These are phyloP conservation scores for Andrena fulva DNA, from an alignment of 2,888 invertebrate species.

Conservation along the genomic window DNA sequence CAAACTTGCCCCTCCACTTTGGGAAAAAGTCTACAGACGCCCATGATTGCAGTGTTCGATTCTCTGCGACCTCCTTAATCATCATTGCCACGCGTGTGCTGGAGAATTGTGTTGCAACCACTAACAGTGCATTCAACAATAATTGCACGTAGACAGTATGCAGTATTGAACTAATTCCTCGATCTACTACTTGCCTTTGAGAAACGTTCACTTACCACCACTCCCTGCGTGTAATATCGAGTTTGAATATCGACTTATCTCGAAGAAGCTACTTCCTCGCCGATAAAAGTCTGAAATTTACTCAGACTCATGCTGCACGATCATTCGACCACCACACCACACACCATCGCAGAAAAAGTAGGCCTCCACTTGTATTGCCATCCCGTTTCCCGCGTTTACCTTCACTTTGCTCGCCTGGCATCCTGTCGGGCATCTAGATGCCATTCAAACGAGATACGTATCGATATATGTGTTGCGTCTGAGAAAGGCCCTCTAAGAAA, in stretches of 20 bases:
- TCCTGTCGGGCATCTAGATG: slow-evolving; percentile 16
- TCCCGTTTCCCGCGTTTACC: slow-evolving; percentile 38
- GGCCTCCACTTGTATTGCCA: slow-evolving; percentile 53
- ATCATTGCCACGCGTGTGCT: neutral
- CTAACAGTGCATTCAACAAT: neutral
- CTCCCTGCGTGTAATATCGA: no score
- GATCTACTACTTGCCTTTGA: no score
- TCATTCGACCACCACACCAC: slow-evolving; percentile 43
- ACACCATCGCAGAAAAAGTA: slow-evolving; percentile 61
- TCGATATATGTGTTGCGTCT: neutral
- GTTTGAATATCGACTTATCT: neutral
- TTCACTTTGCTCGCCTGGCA: slow-evolving; percentile 15
- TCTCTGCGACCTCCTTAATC: neutral
- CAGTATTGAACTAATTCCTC: neutral
- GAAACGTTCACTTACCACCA: no score
- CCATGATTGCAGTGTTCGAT: neutral
- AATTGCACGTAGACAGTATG: neutral
- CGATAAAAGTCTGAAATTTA: slow-evolving; percentile 26
- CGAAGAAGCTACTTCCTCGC: neutral
- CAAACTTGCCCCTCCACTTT: no score
- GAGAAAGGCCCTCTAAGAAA: neutral
- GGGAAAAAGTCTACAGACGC: no score
- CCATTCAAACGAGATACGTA: slow-evolving; percentile 36
- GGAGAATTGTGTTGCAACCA: slow-evolving; percentile 5
- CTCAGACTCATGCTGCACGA: slow-evolving; percentile 57